Base-by-base conservation (phyloP, 2,113 vertebrate species). In the Albula goreensis region DNA sequence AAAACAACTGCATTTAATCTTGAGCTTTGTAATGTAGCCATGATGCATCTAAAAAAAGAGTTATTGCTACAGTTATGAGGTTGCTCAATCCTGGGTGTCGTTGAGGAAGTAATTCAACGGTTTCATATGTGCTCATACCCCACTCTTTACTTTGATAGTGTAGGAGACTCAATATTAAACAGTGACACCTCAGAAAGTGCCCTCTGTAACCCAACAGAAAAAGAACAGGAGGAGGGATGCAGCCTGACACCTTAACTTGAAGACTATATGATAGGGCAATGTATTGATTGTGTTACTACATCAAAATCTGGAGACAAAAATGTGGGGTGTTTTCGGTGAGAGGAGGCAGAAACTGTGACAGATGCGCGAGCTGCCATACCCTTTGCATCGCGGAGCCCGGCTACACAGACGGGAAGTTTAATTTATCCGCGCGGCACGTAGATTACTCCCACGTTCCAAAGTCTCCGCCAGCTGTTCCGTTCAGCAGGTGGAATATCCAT, bases 401-500 rank as follows among this genome's bases (percentile, higher is more conserved):
- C 57, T 60, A 66, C 11, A 85, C 48, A 50, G 56, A 79, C 7
- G 85, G 19, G 50, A 82, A 15, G 15, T 41, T 50, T 6, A 60
- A 78, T n/a, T n/a, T 80, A 48, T 85, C 81, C 83, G 78, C 51
- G 11, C 31, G 66, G 15, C 31, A 41, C 31, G 31, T 41, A 41
- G 31, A 41, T 41, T 41, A 41, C 31, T 56, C 57, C 19, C 22
- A 56, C 48, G 52, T 66, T 90, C 84, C 81, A 90, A 17, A 85
- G 84, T 85, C 88, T 66, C 85, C 81, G 74, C 87, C 19, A 66
- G 86, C 49, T 66, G 89, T 91, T 85, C 88, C 89, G 85, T 51
- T 52, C 82, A 84, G 86, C 93, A 92, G 83, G 92, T 93, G 92
- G 90, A 83, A 92, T 94, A 94, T 83, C 89, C 89, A 92, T 93